phyloP scores from a whole-genome alignment of 2,797 vertebrate genomes.

The Rachycentron canadum region DNA sequence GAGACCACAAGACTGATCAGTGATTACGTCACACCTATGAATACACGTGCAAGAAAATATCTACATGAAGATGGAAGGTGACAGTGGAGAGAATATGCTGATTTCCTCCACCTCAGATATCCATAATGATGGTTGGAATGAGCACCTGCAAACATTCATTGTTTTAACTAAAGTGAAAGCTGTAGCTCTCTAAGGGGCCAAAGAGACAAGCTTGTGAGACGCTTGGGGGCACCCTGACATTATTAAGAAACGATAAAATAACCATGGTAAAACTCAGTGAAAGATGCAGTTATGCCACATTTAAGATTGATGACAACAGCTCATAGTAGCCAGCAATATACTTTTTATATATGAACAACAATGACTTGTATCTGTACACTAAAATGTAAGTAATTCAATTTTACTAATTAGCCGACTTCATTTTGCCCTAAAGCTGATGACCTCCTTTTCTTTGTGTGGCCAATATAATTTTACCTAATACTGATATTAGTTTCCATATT shows the following conservation, averaged over 20 bases:
- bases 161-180: background rate
- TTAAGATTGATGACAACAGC: background rate
- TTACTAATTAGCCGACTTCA: background rate
- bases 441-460: background rate
- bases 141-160: background rate
- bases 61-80: background rate
- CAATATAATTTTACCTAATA: background rate
- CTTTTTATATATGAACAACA: no score
- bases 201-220: background rate
- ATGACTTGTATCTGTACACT: no score
- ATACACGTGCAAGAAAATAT: constrained; percentile 21
- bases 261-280: background rate
- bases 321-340: background rate
- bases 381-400: background rate
- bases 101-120: background rate
- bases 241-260: background rate
- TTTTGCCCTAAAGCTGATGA: background rate
- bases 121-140: background rate
- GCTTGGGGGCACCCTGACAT: background rate
- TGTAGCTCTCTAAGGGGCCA: background rate
- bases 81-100: background rate
- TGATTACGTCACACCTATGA: constrained; percentile 35
- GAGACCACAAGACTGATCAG: constrained; percentile 29
- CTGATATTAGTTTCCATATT: background rate
- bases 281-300: background rate